Evolutionary conservation across 2,888 invertebrate genomes (phyloP), one percentile per base, ranked within the genome.

Genomic region (Pterostichus madidus): DNA sequence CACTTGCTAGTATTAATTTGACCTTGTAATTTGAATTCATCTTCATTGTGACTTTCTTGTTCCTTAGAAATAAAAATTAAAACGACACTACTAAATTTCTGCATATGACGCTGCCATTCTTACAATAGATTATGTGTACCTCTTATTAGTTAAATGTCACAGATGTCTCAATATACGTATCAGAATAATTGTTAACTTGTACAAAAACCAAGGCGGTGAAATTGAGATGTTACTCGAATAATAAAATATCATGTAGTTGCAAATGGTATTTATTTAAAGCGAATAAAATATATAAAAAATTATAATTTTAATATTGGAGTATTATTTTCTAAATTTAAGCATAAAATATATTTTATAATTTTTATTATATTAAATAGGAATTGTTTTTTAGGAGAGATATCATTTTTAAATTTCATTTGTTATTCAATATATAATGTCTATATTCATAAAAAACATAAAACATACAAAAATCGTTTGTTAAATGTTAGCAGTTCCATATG

Each of bases 11-110:
- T 53, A 80, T 80, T 73, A 15, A 44, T 73, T 73, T 73, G 73
- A 80, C 80, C 80, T 80, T 80, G 80, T 15, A 80, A 80, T 80
- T 80, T 80, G 56, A 80, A 80, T 80, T 80, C 80, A 39, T 46
- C 68, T 71, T 71, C 15, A 39, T 44, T 5, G 44, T 35, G 15
- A 64, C 61, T 79, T 44, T 76, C 39, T 77, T 56, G 56, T 77
- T 77, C 44, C 17, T 15, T 59, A 77, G 56, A 77, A 31, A 77
- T 32, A 7, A n/a, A 64, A 31, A 59, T 15, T 24, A 59, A 24
- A 24, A 31, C 59, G 24, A 39, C 31, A 24, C 24, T 49, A 49
- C 75, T 13, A 17, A 53, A 52, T 52, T 77, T 59, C 59, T 53
- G 59, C 32, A 56, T 56, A 59, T 59, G 77, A 39, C n/a, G 77